Base-by-base conservation (phyloP, 1,140 invertebrate genomes). In the Oryctes rhinoceros region DNA sequence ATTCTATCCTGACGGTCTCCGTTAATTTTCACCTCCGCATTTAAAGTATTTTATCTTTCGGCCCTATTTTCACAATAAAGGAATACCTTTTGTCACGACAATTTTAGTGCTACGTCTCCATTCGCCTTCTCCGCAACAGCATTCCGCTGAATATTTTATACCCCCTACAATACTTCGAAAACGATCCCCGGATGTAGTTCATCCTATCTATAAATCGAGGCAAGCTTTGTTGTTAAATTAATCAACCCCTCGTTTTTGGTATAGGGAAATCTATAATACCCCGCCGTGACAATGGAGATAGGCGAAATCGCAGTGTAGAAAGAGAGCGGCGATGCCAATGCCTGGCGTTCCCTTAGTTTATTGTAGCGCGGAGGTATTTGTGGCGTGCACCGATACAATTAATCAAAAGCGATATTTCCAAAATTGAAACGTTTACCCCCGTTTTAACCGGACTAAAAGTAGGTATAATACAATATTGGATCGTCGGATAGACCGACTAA, bases 371-470 rank as follows among this genome's bases (percentile, higher is more conserved):
- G 13, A 59, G 53, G 53, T 18, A 59, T 59, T 59, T 59, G 53
- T 59, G 53, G 53, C 53, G 53, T 59, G 53, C 15, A 59, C 15
- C 53, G 53, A 59, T n/a, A 18, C 53, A n/a, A 59, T 59, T 59
- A 59, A 59, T 59, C 53, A 59, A 59, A 59, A 59, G 53, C 53
- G 53, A 59, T 59, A 59, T 59, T 59, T 59, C 53, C 53, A 59
- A 59, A 59, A 59, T 59, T 59, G 53, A 59, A 59, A 59, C 53
- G 53, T 59, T 30, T 59, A 59, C 53, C 53, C 53, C 18, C 53
- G 39, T 44, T 59, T 18, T 4, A 59, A 59, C 15, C 53, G 18
- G 3, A 18, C 13, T 4, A 59, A n/a, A 59, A 18, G 53, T n/a
- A 59, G 24, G 24, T 30, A 30, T n/a, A n/a, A n/a, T 18, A 59